Conservation (phyloP, 2,888 invertebrate genomes). For the Eristalis tenax region DNA sequence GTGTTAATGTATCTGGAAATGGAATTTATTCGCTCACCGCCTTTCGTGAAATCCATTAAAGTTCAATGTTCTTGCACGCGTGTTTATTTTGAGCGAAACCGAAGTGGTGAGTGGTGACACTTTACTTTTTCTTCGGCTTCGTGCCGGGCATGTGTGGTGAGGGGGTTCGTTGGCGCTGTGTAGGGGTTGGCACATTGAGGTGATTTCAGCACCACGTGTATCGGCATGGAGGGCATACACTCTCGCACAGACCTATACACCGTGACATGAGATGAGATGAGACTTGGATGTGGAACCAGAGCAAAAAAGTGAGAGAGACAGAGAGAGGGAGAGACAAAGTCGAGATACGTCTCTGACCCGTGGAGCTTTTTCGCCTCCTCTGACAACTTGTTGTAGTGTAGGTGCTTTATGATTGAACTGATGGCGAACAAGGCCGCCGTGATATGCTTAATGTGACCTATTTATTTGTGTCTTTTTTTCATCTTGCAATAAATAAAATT, state of each 20-base stretch:
- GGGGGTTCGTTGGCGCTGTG: neutral
- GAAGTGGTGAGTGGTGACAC: conserved; percentile 3
- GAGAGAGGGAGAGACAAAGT: neutral
- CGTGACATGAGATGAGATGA: neutral
- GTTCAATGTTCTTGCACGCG: conserved; percentile 49
- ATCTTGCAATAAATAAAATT: neutral
- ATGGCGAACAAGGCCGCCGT: neutral
- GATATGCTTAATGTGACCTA: conserved; percentile 8
- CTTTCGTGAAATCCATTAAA: conserved; percentile 20
- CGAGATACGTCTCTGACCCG: neutral
- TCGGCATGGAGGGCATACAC: neutral
- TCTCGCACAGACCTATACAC: neutral
- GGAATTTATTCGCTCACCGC: conserved; percentile 9
- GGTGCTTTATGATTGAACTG: neutral
- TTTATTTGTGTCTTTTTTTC: neutral
- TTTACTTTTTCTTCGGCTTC: conserved; percentile 2
- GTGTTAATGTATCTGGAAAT: neutral
- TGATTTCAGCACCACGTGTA: conserved; percentile 5
- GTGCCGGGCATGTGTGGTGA: neutral
- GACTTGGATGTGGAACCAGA: neutral
- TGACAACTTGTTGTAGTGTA: neutral
- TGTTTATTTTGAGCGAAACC: conserved; percentile 26
- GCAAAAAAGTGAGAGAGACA: neutral
- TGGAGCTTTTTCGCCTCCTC: neutral
- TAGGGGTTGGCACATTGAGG: conserved; percentile 5